Conservation (phyloP, 2,797 vertebrate genomes). For the Aulostomus chinensis region DNA sequence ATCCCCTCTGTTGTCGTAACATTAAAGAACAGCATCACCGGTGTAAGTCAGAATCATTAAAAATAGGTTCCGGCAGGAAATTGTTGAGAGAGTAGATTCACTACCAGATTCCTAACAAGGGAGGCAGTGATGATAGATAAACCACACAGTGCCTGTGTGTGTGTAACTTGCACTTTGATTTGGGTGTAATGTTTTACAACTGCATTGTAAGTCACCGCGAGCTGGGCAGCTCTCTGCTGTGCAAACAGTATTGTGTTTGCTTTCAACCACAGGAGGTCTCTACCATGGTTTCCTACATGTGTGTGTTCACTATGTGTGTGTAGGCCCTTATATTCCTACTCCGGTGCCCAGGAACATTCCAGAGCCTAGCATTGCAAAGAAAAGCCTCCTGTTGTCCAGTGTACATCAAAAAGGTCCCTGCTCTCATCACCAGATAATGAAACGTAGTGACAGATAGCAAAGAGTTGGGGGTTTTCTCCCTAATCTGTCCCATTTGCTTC, state of each 20-base stretch:
- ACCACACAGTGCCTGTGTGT: constrained; percentile 12
- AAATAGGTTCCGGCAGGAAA: too few relatives aligned
- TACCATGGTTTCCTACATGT: constrained; percentile 19
- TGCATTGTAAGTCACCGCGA: constrained; percentile 15
- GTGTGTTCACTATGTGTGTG: constrained; percentile 25
- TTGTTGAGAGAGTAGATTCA: too few relatives aligned
- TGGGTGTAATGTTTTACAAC: constrained; percentile 57
- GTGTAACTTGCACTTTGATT: constrained; percentile 50
- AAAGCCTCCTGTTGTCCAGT: constrained; percentile 62
- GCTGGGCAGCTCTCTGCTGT: constrained; percentile 14
- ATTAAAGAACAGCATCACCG: too few relatives aligned
- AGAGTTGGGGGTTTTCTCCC: constrained; percentile 10
- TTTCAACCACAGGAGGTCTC: constrained; percentile 27
- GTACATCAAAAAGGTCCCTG: constrained; percentile 50
- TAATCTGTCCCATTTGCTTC: not conserved
- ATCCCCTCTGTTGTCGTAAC: too few relatives aligned
- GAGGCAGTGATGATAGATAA: too few relatives aligned
- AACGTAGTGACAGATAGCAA: constrained; percentile 46
- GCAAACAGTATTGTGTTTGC: constrained; percentile 55
- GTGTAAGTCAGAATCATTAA: too few relatives aligned
- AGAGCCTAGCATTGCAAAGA: constrained; percentile 39
- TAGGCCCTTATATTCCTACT: not conserved
- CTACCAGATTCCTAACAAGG: too few relatives aligned
- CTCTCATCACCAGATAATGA: constrained; percentile 69
- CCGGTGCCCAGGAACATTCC: constrained; percentile 46